Base-by-base conservation (phyloP, 2,797 vertebrate genomes). In the Eospalax fontanierii region DNA sequence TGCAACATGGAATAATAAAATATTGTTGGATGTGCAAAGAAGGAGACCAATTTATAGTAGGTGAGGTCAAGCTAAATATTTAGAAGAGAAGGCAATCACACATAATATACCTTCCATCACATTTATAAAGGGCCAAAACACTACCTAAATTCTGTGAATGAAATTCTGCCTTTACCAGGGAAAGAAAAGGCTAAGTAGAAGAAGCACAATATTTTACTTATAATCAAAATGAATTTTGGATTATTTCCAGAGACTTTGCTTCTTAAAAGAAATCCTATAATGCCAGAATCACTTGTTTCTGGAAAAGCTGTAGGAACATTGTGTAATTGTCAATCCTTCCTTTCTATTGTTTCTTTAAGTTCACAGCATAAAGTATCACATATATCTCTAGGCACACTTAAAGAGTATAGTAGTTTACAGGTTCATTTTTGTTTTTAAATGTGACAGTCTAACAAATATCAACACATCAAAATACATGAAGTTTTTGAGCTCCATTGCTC, bases 261-360 rank as follows among this genome's bases (percentile, higher is more conserved):
- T 83, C 61, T 68, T 6, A 26, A 66, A 89, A 73, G 0, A 15
- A 21, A n/a, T 76, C 2, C 11, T 71, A 57, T 82, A 81, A 14
- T 92, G 21, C n/a, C 43, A n/a, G 15, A 28, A 43, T 63, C 5
- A 68, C 4, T 7, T 28, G 22, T n/a, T 89, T 76, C n/a, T 61
- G 24, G 19, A 84, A 40, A 88, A 83, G 16, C 4, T 81, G 50
- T 80, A 59, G 63, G 15, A 85, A 11, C 28, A 78, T 10, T 19
- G 3, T 38, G 1, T 63, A 28, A 3, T 18, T 35, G 21, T 75
- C 2, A 65, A 63, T 68, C 1, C n/a, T 88, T 68, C 11, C 8
- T 7, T 4, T 61, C 5, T 63, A 18, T 6, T 0, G 43, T 66
- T 79, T 57, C 19, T 16, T 21, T 1, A 2, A 0, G 18, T 68